A percentile compares a stretch with the other conserved stretches of the same genome.
phyloP scores from a whole-genome alignment of 2,888 invertebrate species.

The Cynaeus angustus region DNA sequence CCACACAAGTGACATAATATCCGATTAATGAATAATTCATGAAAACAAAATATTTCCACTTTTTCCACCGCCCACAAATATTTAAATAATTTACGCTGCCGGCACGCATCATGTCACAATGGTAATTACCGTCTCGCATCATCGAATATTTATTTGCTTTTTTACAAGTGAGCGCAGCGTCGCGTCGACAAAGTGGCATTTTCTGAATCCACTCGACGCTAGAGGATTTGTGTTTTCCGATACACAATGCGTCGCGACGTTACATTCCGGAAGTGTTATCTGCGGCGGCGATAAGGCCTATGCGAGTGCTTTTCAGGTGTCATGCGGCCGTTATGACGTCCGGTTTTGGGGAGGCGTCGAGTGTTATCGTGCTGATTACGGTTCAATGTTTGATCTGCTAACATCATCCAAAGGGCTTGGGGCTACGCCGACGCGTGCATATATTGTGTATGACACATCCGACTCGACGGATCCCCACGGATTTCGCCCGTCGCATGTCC shows the following conservation, averaged over 20 bases:
- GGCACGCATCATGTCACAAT: not conserved
- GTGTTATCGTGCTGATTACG: slow-evolving; percentile 49
- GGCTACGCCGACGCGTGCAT: slow-evolving; percentile 38
- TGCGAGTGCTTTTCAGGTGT: slow-evolving; percentile 49
- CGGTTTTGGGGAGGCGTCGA: slow-evolving; percentile 36
- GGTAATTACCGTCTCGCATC: slow-evolving; percentile 6
- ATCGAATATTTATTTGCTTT: slow-evolving; percentile 6
- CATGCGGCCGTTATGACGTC: slow-evolving; percentile 46
- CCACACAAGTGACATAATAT: slow-evolving; percentile 15
- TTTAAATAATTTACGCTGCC: slow-evolving; percentile 7
- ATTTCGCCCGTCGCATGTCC: slow-evolving; percentile 53
- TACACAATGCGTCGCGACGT: slow-evolving; percentile 43
- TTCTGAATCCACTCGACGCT: not conserved
- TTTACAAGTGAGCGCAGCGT: not conserved
- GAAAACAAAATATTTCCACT: slow-evolving; percentile 15
- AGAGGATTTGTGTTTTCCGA: slow-evolving; percentile 46
- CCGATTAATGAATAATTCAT: slow-evolving; percentile 33
- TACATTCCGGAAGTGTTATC: slow-evolving; percentile 43
- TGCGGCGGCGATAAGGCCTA: slow-evolving; percentile 32
- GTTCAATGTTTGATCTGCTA: slow-evolving; percentile 47
- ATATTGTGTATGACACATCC: slow-evolving; percentile 31
- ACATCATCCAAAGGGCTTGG: slow-evolving; percentile 36
- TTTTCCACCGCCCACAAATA: slow-evolving; percentile 6
- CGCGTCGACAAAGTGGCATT: not conserved
- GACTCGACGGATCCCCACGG: slow-evolving; percentile 43